Evolutionary conservation across 2,113 vertebrate genomes (phyloP), one percentile per base, ranked within the genome.

Genomic region (Tetrao urogallus): DNA sequence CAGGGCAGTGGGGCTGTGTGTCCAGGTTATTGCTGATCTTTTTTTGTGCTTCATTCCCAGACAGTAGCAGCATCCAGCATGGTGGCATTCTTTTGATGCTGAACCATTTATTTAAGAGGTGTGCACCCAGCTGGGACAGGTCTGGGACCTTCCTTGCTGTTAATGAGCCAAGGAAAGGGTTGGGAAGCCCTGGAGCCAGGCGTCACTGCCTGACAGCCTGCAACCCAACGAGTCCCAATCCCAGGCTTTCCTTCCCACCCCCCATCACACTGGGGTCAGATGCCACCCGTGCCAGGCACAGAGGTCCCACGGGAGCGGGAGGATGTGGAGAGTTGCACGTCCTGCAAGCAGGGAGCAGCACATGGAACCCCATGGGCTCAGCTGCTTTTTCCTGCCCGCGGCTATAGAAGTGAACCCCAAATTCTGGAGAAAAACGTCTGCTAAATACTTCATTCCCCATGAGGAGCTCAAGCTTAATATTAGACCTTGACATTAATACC

Each of bases 281-380:
- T 66, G 8, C 27, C 32, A 11, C 42, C 48, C 0, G 0, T 45
- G 25, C 24, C 67, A 14, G 13, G 6, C 5, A 10, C 32, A 14
- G 22, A 9, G 42, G 19, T 30, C 24, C 34, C 4, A 0, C 7
- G 50, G 66, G 32, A 50, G 22, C 58, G 10, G n/a, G 58, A 40
- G 45, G 38, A 54, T 2, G 2, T 13, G 69, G 8, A 28, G 58
- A 42, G 7, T 15, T 0, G 3, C 15, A 4, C 0, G 1, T 24
- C 21, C 66, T 5, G 0, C 2, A 21, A 52, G 81, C 43, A 20
- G 28, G 30, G 34, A 15, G 64, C 54, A n/a, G 45, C 1, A 1
- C 11, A 8, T 14, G 2, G 11, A 24, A 34, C 20, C 24, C 45
- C 45, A 14, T 17, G 10, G 16, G 32, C 30, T 8, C 13, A 5